Percentiles rank a stretch among this genome's conserved stretches.
These are phyloP conservation scores for Aselliscus stoliczkanus DNA, from an alignment of 2,797 vertebrate species.

Conservation along the genomic window DNA sequence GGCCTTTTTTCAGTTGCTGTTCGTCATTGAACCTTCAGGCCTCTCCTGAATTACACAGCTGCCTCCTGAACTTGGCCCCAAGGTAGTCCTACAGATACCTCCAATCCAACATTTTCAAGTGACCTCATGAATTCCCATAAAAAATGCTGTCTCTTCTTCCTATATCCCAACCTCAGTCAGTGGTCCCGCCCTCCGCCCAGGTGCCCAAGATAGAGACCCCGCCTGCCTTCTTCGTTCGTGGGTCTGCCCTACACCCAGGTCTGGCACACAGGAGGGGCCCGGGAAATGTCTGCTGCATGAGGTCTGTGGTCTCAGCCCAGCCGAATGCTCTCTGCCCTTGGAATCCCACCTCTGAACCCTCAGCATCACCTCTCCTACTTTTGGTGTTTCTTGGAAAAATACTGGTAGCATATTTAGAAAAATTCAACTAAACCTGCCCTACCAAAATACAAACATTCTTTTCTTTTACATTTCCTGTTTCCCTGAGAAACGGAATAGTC, in stretches of 20 bases:
- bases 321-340: neutral
- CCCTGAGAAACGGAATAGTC: slow-evolving; percentile 63
- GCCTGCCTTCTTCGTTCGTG: neutral
- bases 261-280: neutral
- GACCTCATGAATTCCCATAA: neutral
- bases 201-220: neutral
- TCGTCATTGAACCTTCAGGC: neutral
- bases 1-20: neutral
- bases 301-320: neutral
- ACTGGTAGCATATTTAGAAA: slow-evolving; percentile 63
- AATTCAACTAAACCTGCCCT: slow-evolving; percentile 47
- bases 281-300: neutral
- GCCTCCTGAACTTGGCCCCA: neutral
- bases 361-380: neutral
- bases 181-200: neutral
- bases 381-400: slow-evolving; percentile 57
- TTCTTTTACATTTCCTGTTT: slow-evolving; percentile 66
- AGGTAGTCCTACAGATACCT: neutral
- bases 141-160: neutral
- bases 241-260: neutral
- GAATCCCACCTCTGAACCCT: neutral
- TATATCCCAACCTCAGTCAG: neutral
- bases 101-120: neutral
- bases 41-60: neutral
- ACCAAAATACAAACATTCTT: slow-evolving; percentile 51